phyloP scores from a whole-genome alignment of 2,113 vertebrate genomes.

The Indicator maculatus region DNA sequence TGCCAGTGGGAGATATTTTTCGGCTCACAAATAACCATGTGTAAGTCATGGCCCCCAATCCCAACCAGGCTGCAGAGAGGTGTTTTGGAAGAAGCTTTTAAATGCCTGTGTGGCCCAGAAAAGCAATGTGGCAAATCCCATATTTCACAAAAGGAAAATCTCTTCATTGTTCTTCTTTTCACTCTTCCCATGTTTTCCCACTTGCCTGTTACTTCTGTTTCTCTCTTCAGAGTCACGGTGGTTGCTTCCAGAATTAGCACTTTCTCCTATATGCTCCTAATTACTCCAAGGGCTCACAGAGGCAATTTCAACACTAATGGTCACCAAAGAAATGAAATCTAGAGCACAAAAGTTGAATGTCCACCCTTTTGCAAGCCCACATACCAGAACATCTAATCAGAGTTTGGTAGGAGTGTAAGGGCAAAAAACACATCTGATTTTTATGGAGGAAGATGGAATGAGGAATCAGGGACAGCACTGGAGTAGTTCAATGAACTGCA shows the following conservation, averaged over 20 bases:
- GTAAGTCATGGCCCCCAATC: neutral
- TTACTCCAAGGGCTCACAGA: neutral
- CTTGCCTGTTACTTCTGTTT: neutral
- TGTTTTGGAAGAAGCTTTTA: neutral
- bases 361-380: neutral
- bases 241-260: neutral
- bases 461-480: neutral
- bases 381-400: neutral
- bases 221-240: neutral
- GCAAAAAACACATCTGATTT: neutral
- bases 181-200: neutral
- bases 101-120: neutral
- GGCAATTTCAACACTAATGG: neutral
- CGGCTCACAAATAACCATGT: neutral
- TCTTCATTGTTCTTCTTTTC: neutral
- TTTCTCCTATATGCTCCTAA: neutral
- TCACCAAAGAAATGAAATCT: neutral
- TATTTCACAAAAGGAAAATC: neutral
- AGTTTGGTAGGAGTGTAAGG: neutral
- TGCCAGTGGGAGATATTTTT: neutral
- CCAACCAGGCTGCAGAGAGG: neutral
- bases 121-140: neutral
- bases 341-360: neutral
- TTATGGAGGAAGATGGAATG: neutral
- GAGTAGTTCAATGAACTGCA: neutral